These are phyloP conservation scores for Diglossa brunneiventris DNA, from an alignment of 2,113 vertebrate species.

Conservation along the genomic window DNA sequence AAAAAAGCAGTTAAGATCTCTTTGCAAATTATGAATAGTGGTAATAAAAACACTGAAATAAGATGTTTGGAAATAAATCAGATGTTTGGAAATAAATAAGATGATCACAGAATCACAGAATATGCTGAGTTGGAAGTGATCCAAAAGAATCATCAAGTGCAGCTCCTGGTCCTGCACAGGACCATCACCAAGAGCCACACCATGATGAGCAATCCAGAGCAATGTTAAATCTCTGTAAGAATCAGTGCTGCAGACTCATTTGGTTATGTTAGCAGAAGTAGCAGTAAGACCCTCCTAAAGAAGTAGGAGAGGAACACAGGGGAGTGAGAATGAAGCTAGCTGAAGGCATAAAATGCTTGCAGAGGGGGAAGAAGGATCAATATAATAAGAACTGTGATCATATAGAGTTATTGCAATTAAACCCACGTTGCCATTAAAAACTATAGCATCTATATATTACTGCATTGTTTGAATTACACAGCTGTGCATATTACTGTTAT, in stretches of 20 bases:
- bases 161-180: not conserved
- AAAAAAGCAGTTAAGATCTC: not conserved
- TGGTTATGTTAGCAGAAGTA: not conserved
- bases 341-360: not conserved
- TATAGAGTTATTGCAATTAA: not conserved
- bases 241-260: not conserved
- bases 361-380: not conserved
- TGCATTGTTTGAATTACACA: not conserved
- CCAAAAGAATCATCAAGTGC: not conserved
- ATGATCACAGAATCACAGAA: not conserved
- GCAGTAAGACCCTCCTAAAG: not conserved
- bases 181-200: not conserved
- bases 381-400: not conserved
- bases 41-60: not conserved
- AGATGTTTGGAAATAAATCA: not conserved
- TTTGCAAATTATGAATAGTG: not conserved
- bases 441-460: not conserved
- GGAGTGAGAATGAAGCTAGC: not conserved
- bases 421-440: not conserved
- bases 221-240: fast-evolving
- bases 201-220: not conserved
- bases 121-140: not conserved
- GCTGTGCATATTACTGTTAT: not conserved
- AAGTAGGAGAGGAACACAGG: not conserved
- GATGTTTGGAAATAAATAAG: not conserved